Percentiles rank a stretch among this genome's conserved stretches.
Evolutionary conservation across 2,113 vertebrate genomes (phyloP).

Genomic region (Calidris pugnax): DNA sequence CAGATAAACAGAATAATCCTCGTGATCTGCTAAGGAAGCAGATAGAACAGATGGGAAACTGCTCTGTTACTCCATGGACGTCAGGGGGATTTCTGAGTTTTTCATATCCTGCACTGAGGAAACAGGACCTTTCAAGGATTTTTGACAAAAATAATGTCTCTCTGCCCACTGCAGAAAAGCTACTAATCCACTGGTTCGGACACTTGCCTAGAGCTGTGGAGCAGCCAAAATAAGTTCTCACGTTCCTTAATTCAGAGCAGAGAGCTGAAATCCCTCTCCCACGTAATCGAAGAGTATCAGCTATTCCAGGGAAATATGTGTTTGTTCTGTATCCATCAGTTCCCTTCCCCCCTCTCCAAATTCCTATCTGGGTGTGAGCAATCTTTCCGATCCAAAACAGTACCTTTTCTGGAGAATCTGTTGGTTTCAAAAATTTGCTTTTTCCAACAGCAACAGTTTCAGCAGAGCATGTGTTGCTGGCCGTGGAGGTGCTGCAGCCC

Average conservation of each 20-base stretch:
- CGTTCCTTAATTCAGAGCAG: slow-evolving; percentile 1
- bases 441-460: neutral
- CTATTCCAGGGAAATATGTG: neutral
- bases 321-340: neutral
- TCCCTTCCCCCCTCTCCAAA: neutral
- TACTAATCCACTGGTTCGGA: neutral
- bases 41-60: neutral
- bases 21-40: neutral
- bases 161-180: neutral
- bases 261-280: slow-evolving; percentile 20
- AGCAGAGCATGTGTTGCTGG: neutral
- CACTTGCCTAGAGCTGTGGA: neutral
- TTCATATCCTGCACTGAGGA: neutral
- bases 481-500: neutral
- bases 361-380: neutral
- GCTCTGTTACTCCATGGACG: neutral
- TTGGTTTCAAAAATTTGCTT: neutral
- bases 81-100: neutral
- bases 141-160: neutral
- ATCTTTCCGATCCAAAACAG: neutral
- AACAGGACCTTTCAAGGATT: neutral
- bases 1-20: neutral
- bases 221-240: neutral
- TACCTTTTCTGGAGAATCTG: neutral
- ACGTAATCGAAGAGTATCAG: neutral